phyloP scores from a whole-genome alignment of 1,140 invertebrate species.

The Panagrolaimus sp. region DNA sequence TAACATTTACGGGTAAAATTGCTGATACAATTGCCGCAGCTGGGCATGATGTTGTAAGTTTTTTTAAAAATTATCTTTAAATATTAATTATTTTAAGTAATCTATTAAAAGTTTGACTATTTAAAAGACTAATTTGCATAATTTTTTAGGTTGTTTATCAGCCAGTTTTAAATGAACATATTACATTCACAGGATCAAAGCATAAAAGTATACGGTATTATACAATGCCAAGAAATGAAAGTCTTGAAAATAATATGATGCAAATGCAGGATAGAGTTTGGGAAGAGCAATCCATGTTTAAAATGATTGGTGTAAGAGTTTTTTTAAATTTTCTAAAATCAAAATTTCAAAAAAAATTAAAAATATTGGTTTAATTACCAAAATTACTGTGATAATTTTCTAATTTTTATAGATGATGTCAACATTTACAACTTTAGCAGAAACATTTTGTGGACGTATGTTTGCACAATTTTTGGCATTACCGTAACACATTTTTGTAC shows the following conservation, averaged over 20 bases:
- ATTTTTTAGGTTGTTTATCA: slow-evolving; percentile 25
- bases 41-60: slow-evolving; percentile 23
- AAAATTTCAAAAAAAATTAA: neutral
- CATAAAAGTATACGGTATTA: neutral
- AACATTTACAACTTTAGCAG: too few species aligned
- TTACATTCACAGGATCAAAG: slow-evolving; percentile 15
- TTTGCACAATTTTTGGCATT: neutral
- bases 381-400: neutral
- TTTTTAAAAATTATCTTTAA: too few species aligned
- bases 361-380: neutral
- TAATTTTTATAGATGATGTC: too few species aligned
- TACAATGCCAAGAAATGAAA: neutral
- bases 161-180: slow-evolving; percentile 12
- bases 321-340: neutral
- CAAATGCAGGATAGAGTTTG: neutral
- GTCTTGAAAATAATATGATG: neutral
- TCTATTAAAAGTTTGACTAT: too few species aligned
- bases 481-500: neutral
- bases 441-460: too few species aligned
- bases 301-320: neutral
- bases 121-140: neutral
- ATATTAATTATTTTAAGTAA: too few species aligned
- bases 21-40: slow-evolving; percentile 19
- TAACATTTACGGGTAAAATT: slow-evolving; percentile 22
- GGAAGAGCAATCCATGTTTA: neutral